Percentiles rank a stretch among this genome's conserved stretches.
Evolutionary conservation across 2,888 invertebrate genomes (phyloP).

Genomic region (Candidula unifasciata): DNA sequence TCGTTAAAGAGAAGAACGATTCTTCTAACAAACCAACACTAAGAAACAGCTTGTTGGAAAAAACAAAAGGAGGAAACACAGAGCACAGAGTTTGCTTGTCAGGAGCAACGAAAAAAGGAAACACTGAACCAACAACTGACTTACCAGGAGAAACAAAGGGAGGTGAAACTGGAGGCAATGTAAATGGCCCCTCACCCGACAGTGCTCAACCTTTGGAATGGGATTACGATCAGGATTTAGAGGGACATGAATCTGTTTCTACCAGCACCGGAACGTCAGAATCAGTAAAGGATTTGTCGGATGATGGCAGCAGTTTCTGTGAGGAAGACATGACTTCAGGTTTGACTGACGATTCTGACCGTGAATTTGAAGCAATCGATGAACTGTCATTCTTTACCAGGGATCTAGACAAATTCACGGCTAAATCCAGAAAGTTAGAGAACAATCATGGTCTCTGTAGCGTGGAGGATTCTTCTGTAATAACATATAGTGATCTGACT

Average conservation of each 20-base stretch:
- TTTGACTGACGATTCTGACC: slow-evolving; percentile 33
- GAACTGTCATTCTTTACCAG: slow-evolving; percentile 48
- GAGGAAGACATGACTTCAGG: slow-evolving; percentile 28
- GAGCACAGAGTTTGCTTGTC: not conserved
- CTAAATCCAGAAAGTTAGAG: slow-evolving; percentile 67
- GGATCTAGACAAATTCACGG: slow-evolving; percentile 57
- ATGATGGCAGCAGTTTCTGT: not conserved
- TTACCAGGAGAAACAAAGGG: not conserved
- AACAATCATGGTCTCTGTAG: slow-evolving; percentile 34
- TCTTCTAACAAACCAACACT: no score
- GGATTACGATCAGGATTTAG: slow-evolving; percentile 55
- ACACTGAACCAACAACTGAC: not conserved
- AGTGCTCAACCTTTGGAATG: slow-evolving; percentile 53
- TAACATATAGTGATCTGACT: not conserved
- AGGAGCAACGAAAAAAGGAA: not conserved
- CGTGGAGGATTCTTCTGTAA: not conserved
- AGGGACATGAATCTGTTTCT: slow-evolving; percentile 43
- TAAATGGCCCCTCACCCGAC: slow-evolving; percentile 50
- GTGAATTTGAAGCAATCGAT: slow-evolving; percentile 53
- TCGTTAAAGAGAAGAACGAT: no score
- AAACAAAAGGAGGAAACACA: not conserved
- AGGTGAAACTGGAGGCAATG: slow-evolving; percentile 40
- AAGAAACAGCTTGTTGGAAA: not conserved
- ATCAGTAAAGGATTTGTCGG: slow-evolving; percentile 37
- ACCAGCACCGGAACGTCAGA: slow-evolving; percentile 53